Evolutionary conservation across 2,797 vertebrate species (phyloP).

Genomic region (Syndactyla subalaris): DNA sequence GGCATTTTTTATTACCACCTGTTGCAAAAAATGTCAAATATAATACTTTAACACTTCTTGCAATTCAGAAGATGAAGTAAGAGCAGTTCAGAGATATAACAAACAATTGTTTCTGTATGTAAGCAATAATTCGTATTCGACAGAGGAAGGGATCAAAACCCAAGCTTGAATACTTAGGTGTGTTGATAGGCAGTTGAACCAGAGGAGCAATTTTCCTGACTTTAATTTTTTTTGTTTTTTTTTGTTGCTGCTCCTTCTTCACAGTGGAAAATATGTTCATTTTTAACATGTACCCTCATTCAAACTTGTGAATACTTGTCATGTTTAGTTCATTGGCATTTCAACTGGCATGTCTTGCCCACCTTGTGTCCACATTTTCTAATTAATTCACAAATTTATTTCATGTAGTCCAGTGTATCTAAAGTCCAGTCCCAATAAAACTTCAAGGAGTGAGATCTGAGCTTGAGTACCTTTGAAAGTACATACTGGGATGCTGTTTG

Average conservation of each 20-base stretch:
- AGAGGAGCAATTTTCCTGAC: background rate
- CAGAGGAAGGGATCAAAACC: background rate
- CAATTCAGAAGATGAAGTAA: background rate
- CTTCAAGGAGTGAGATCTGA: background rate
- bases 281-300: background rate
- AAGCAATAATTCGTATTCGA: background rate
- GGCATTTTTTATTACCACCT: background rate
- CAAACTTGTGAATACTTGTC: background rate
- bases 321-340: background rate
- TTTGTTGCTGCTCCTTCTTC: background rate
- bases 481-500: background rate
- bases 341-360: background rate
- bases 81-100: background rate
- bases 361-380: background rate
- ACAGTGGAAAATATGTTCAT: background rate
- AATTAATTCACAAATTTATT: background rate
- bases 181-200: background rate
- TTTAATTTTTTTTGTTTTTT: background rate
- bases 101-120: background rate
- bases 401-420: background rate
- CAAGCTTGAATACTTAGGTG: background rate
- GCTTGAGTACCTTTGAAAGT: background rate
- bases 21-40: background rate
- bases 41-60: background rate
- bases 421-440: background rate